A percentile compares a stretch with the other conserved stretches of the same genome.
phyloP scores from a whole-genome alignment of 1,140 invertebrate genomes.

The Pissodes strobi region DNA sequence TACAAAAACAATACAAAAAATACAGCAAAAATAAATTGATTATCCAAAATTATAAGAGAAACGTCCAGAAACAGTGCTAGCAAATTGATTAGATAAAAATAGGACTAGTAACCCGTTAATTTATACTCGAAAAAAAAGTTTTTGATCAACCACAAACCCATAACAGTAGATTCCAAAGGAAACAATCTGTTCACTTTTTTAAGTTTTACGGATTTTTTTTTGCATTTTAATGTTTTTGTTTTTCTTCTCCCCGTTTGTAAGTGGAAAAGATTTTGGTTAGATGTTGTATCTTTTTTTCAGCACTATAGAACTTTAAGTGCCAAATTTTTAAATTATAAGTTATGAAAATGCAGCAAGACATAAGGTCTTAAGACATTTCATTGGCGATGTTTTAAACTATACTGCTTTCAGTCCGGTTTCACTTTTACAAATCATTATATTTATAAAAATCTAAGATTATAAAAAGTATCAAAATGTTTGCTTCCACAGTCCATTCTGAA shows the following conservation, averaged over 20 bases:
- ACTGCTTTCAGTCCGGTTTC: slow-evolving; percentile 41
- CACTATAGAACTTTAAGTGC: slow-evolving; percentile 35
- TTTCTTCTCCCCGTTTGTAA: slow-evolving; percentile 40
- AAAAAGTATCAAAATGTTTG: slow-evolving; percentile 54
- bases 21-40: no score
- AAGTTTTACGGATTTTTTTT: slow-evolving; percentile 53
- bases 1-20: slow-evolving; percentile 33
- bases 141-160: background rate
- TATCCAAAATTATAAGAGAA: no score
- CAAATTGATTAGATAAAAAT: no score
- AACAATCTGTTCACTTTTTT: slow-evolving; percentile 47
- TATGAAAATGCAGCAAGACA: slow-evolving; percentile 55
- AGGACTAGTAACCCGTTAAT: no score
- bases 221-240: slow-evolving; percentile 47
- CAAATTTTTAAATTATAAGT: slow-evolving; percentile 51
- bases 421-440: slow-evolving; percentile 44
- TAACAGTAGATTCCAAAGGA: slow-evolving; percentile 27
- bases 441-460: slow-evolving; percentile 49
- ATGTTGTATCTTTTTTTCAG: slow-evolving; percentile 52
- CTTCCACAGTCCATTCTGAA: slow-evolving; percentile 26
- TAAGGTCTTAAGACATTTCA: slow-evolving; percentile 56
- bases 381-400: slow-evolving; percentile 38
- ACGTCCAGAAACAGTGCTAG: no score
- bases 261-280: slow-evolving; percentile 46
- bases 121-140: no score